Evolutionary conservation across 2,888 invertebrate genomes (phyloP).

Genomic region (Doris montereyensis): DNA sequence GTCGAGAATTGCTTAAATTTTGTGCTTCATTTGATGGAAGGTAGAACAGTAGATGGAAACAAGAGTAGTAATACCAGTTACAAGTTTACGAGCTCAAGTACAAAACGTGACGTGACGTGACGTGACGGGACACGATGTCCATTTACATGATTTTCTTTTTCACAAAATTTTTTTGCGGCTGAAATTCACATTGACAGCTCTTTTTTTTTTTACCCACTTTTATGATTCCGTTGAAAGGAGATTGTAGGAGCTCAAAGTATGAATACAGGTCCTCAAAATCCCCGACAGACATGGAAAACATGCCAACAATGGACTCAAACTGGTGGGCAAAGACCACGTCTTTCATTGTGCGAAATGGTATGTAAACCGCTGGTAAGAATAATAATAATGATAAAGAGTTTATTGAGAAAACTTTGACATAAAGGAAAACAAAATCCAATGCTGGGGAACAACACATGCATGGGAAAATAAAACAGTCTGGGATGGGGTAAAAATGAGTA

Average conservation of each 20-base stretch:
- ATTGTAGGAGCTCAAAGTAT: slow-evolving; percentile 88
- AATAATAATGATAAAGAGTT: too few relatives aligned
- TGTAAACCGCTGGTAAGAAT: slow-evolving; percentile 64
- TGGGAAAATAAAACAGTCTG: too few relatives aligned
- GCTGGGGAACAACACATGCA: neutral
- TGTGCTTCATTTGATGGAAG: too few relatives aligned
- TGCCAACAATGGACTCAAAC: slow-evolving; percentile 94
- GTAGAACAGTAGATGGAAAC: too few relatives aligned
- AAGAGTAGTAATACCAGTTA: too few relatives aligned
- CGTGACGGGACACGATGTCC: too few relatives aligned
- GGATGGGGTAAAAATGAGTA: too few relatives aligned
- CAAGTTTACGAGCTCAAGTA: too few relatives aligned
- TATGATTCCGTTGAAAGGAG: slow-evolving; percentile 76
- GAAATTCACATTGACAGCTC: neutral
- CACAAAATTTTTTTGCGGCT: neutral
- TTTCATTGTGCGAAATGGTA: slow-evolving; percentile 64
- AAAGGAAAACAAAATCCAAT: neutral
- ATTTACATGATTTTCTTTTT: neutral
- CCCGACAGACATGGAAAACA: slow-evolving; percentile 98
- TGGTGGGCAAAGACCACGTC: slow-evolving; percentile 77
- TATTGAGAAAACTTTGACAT: too few relatives aligned
- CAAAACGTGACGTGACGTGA: too few relatives aligned
- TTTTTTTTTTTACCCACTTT: slow-evolving; percentile 78
- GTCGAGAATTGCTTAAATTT: too few relatives aligned
- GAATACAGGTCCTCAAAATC: slow-evolving; percentile 96